Conservation (phyloP, 2,797 vertebrate genomes). For the Coregonus ussuriensis region DNA sequence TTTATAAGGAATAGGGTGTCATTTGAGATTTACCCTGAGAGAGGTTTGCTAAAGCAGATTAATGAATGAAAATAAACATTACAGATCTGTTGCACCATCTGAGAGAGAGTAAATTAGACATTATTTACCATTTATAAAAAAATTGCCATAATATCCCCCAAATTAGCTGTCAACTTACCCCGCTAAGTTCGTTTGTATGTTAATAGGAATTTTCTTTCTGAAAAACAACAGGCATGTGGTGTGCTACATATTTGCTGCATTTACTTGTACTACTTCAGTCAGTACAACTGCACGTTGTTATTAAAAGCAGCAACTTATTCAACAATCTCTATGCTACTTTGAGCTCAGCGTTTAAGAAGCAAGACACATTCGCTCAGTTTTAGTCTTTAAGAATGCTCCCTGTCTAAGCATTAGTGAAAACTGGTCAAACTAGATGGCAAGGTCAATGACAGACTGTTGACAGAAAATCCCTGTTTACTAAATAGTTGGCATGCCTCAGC, state of each 20-base stretch:
- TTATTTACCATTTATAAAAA: slow-evolving; percentile 56
- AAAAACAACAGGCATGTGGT: slow-evolving; percentile 82
- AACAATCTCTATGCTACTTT: slow-evolving; percentile 3
- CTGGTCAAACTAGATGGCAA: slow-evolving; percentile 1
- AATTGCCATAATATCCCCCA: slow-evolving; percentile 63
- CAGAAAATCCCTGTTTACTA: slow-evolving; percentile 1
- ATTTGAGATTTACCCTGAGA: slow-evolving; percentile 72
- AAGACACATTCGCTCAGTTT: not conserved
- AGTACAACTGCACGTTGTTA: slow-evolving; percentile 23
- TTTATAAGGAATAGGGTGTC: slow-evolving; percentile 37
- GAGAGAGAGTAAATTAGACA: slow-evolving; percentile 63
- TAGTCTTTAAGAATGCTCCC: slow-evolving; percentile 3
- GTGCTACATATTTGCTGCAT: slow-evolving; percentile 70
- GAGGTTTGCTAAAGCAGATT: slow-evolving; percentile 67
- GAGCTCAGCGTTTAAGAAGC: not conserved
- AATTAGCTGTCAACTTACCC: slow-evolving; percentile 79
- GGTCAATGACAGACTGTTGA: slow-evolving; percentile 2
- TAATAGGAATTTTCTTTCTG: slow-evolving; percentile 85
- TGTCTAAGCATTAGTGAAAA: not conserved
- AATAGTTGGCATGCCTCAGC: slow-evolving; percentile 21
- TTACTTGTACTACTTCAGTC: slow-evolving; percentile 50
- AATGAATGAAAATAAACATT: slow-evolving; percentile 52
- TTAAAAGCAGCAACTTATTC: slow-evolving; percentile 28
- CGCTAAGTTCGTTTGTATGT: slow-evolving; percentile 81
- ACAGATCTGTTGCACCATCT: slow-evolving; percentile 48